Percentiles rank a stretch among this genome's conserved stretches.
Conservation (phyloP, 2,888 invertebrate genomes). For the Cantharis flavilabris region DNA sequence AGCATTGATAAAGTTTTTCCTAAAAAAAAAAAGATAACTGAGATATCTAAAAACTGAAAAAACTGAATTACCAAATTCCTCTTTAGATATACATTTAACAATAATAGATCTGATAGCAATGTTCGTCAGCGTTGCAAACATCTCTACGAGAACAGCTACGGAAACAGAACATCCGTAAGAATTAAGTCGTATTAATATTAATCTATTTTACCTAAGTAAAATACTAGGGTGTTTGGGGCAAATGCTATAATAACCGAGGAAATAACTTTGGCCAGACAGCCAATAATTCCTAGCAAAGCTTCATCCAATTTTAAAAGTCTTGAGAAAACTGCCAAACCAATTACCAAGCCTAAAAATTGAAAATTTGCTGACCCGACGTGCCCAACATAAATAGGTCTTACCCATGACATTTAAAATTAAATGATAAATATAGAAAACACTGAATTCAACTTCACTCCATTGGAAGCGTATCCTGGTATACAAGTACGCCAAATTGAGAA, state of each 20-base stretch:
- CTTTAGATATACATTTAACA: slow-evolving; percentile 60
- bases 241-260: slow-evolving; percentile 49
- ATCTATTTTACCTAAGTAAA: slow-evolving; percentile 46
- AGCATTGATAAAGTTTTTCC: slow-evolving; percentile 57
- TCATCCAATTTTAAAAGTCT: slow-evolving; percentile 48
- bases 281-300: slow-evolving; percentile 47
- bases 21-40: slow-evolving; percentile 12
- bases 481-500: neutral
- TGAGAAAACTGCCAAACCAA: slow-evolving; percentile 46
- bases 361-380: neutral
- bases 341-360: slow-evolving; percentile 30
- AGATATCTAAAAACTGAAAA: too few relatives aligned
- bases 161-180: too few relatives aligned
- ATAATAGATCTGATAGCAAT: slow-evolving; percentile 63
- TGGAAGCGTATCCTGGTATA: neutral
- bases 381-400: neutral
- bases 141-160: slow-evolving; percentile 59
- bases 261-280: slow-evolving; percentile 49
- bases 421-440: slow-evolving; percentile 68
- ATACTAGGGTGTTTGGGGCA: slow-evolving; percentile 43
- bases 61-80: slow-evolving; percentile 58
- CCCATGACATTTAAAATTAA: slow-evolving; percentile 64
- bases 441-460: neutral
- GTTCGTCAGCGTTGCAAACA: slow-evolving; percentile 55
- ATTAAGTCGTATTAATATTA: too few relatives aligned